Conservation (phyloP, 2,888 invertebrate species). For the Eristalis tenax region DNA sequence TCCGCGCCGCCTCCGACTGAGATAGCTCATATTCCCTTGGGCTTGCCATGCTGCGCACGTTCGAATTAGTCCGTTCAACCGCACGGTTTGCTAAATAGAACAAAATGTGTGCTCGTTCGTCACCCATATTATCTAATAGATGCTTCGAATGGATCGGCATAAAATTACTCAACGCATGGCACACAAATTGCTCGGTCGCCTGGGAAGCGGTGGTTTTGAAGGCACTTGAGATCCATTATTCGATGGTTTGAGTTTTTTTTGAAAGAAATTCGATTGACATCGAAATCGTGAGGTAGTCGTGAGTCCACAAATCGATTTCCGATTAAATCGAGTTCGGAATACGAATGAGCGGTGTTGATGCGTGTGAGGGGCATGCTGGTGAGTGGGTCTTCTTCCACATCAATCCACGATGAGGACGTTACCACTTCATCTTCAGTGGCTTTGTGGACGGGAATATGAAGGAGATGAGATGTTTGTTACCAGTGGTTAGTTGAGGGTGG, state of each 20-base stretch:
- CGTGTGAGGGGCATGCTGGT: background rate
- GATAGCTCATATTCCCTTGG: background rate
- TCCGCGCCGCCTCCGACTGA: background rate
- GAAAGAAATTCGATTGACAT: constrained; percentile 30
- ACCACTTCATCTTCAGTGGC: background rate
- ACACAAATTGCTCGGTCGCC: background rate
- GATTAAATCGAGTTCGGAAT: constrained; percentile 45
- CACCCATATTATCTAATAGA: background rate
- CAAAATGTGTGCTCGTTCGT: background rate
- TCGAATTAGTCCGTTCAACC: constrained; percentile 14
- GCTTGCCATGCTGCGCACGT: background rate
- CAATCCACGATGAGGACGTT: background rate
- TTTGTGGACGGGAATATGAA: background rate
- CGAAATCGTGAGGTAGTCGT: constrained; percentile 53
- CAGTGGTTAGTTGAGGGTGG: too few relatives aligned
- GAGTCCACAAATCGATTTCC: constrained; percentile 52
- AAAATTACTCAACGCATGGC: background rate
- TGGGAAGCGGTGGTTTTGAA: background rate
- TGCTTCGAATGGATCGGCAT: background rate
- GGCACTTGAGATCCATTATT: background rate
- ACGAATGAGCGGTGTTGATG: constrained; percentile 24
- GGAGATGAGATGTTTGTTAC: too few relatives aligned
- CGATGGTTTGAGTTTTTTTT: background rate
- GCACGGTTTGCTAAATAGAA: constrained; percentile 1
- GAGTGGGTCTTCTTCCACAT: background rate